Evolutionary conservation across 2,113 vertebrate species (phyloP).

Genomic region (Neolamprologus kungweensis): DNA sequence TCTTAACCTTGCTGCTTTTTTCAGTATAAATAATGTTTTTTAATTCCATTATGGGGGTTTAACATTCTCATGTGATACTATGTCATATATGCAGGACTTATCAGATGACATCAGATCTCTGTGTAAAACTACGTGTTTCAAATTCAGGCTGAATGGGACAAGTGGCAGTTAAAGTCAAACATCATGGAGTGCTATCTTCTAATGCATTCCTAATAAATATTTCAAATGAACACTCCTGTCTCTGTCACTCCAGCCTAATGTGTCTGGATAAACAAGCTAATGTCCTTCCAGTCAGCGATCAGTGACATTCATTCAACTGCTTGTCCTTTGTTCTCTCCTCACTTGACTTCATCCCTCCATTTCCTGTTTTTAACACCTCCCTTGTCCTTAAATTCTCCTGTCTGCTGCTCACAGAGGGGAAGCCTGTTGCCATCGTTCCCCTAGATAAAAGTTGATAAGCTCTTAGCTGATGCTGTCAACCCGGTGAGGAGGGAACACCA

Average conservation of each 20-base stretch:
- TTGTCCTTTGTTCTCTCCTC: not conserved
- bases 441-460: slow-evolving; percentile 34
- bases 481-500: not conserved
- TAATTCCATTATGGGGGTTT: not conserved
- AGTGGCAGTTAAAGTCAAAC: not conserved
- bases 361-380: not conserved
- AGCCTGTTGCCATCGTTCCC: not conserved
- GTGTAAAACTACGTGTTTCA: not conserved
- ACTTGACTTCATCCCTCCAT: not conserved
- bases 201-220: slow-evolving; percentile 20
- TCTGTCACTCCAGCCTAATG: not conserved
- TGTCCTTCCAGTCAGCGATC: not conserved
- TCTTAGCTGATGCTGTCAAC: not conserved
- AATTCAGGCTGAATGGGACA: not conserved
- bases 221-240: not conserved
- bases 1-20: not conserved
- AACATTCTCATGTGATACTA: not conserved
- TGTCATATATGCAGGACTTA: not conserved
- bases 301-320: not conserved
- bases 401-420: not conserved
- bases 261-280: not conserved
- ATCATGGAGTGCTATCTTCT: not conserved
- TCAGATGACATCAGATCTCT: not conserved
- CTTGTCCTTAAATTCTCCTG: slow-evolving; percentile 1
- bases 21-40: not conserved